Evolutionary conservation across 2,797 vertebrate genomes (phyloP), one percentile per base, ranked within the genome.

Genomic region (Caiman crocodilus): DNA sequence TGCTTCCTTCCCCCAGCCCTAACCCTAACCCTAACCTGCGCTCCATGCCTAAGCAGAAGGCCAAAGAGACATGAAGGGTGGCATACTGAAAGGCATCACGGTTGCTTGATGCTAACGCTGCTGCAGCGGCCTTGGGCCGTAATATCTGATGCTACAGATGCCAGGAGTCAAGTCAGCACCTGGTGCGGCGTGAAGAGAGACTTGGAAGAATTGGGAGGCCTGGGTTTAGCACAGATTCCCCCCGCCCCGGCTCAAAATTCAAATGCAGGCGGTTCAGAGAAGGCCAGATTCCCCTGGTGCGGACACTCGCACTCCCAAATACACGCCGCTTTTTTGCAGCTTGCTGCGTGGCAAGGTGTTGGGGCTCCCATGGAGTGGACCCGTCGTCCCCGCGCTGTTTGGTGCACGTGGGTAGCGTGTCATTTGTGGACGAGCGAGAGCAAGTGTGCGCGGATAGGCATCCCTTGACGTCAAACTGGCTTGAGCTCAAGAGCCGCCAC

Each of bases 301-400:
- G 35, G 21, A 25, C 6, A 20, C 11, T 21, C 11, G 13, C 21
- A 71, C 8, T 6, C 67, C 32, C 21, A 6, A 4, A 23, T 42
- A 21, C 18, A 7, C 14, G 6, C 35, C 30, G 18, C 32, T 30
- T 14, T 21, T 71, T 35, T 21, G 14, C 10, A 71, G 67, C 23
- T 35, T 35, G 25, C 32, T 35, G 32, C 10, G 20, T 3, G 18
- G 17, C 5, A 7, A 2, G 35, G 14, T 4, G 6, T 2, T 8
- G 13, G 14, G 23, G 18, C 18, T 32, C 8, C 42, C 59, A 6
- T 7, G 59, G 18, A 60, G 59, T 10, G 17, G 20, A 18, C 21
- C 59, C 25, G 21, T 23, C 4, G 21, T 23, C 20, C 5, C 59
- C 59, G 17, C 42, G 8, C 42, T 3, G 6, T 42, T 42, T 42